Conservation (phyloP, 2,888 invertebrate species). For the Heliconius charithonia region DNA sequence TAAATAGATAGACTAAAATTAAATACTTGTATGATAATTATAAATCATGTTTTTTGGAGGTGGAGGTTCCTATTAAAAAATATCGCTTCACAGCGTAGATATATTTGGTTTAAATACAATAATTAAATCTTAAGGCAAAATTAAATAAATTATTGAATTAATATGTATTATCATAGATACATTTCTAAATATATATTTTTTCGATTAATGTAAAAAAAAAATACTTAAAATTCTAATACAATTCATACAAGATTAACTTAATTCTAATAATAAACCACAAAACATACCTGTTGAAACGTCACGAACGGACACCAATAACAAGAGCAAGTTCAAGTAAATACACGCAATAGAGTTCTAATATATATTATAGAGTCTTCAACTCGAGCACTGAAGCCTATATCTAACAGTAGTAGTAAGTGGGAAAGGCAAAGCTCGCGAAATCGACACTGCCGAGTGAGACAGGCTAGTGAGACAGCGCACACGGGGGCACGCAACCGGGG, state of each 20-base stretch:
- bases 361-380: slow-evolving; percentile 61
- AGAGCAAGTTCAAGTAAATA: slow-evolving; percentile 68
- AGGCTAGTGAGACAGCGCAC: slow-evolving; percentile 51
- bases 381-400: slow-evolving; percentile 71
- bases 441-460: slow-evolving; percentile 47
- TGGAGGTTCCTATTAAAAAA: not conserved
- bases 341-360: slow-evolving; percentile 65
- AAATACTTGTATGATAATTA: not conserved
- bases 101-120: not conserved
- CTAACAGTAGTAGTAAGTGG: slow-evolving; percentile 52
- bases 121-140: not conserved
- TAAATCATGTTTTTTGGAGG: not conserved
- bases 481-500: slow-evolving; percentile 67
- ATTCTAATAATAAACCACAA: slow-evolving; percentile 24
- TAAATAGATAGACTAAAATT: not conserved
- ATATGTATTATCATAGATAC: not conserved
- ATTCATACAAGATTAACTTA: slow-evolving; percentile 1
- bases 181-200: too few relatives aligned
- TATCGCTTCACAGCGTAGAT: not conserved
- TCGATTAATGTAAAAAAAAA: too few relatives aligned
- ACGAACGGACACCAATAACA: slow-evolving; percentile 58
- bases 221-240: not conserved
- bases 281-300: slow-evolving; percentile 56
- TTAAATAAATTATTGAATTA: not conserved
- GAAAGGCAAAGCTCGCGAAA: slow-evolving; percentile 59